Base-by-base conservation (phyloP, 2,113 vertebrate species). In the Chaenocephalus aceratus region DNA sequence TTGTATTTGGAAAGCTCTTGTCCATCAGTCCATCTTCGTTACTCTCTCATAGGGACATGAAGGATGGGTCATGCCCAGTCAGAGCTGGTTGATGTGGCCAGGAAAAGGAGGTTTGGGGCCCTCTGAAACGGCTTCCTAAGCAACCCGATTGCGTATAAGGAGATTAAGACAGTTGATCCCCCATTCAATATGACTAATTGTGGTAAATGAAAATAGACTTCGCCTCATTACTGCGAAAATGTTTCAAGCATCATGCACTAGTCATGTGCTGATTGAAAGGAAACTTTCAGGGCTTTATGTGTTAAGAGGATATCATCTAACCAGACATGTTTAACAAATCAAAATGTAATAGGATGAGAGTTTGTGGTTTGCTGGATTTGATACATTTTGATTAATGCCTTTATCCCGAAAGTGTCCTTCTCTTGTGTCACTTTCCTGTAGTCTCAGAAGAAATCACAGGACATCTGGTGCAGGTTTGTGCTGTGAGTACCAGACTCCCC, bases 391-490 rank as follows among this genome's bases (percentile, higher is more conserved):
- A 48, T 61, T 10, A 72, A 71, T 1, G 3, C 34, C 36, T 75
- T 67, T 23, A 61, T 84, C 72, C 65, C 48, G 53, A 65, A 11
- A 52, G 34, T 57, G 44, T 62, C 2, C 73, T 54, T 62, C 51
- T 23, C 30, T 67, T 5, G 1, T 72, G 68, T 80, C 44, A 70
- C 53, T 79, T 83, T 76, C 10, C 49, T 21, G 8, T 4, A 58
- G 53, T 64, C 73, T 83, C 61, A 41, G 74, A 82, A 77, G 54
- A 72, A 88, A 77, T 80, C 77, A 82, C 51, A 48, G 51, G 58
- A 77, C 80, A 84, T 91, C 82, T 85, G 84, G 78, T 6, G 53
- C 62, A 70, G 83, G 63, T 60, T 75, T 80, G 36, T 65, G 48
- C 66, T 85, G 77, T 82, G 70, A 84, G 23, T 16, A 12, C 45